Base-by-base conservation (phyloP, 64 coral and sea anemone species). In the Dendronephthya gigantea region DNA sequence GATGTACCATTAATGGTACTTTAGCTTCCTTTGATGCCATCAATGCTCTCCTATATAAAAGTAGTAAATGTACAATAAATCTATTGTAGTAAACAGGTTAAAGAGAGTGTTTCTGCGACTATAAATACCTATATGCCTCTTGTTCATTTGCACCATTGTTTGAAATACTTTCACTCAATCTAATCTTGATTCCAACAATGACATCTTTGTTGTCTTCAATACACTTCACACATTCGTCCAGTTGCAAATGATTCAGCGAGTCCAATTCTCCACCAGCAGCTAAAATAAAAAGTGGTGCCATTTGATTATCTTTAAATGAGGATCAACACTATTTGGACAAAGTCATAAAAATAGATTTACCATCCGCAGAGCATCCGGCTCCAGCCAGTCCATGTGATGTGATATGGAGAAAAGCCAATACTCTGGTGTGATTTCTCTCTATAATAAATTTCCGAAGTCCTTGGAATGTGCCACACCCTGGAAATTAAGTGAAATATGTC, bases 1-100 rank as follows among this genome's bases (percentile, higher is more conserved):
- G 90, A 36, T 96, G 93, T n/a, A 51, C 81, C 93, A 96, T 96
- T 1, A 96, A 84, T 35, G 93, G 93, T 51, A 96, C 90, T 35
- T 86, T 49, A 13, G 85, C 83, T 56, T 88, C 8, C 32, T 82
- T n/a, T 9, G 93, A 84, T 9, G 86, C 93, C 41, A 50, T 48
- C 11, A 96, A 88, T 35, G 93, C 93, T 90, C 93, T 89, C 84
- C 93, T 96, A 55, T 55, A 70, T 82, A 27, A 82, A 82, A 2
- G 35, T 22, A 82, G 81, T 7, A 40, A 5, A 23, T 13, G 41
- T 5, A 14, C 39, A 4, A 58, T 23, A 66, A 1, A 43, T 37
- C 19, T n/a, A 29, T 40, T 50, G 82, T 82, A 47, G 39, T 52
- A 9, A 37, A 66, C 41, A 45, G 70, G 37, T 0, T 79, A 79